Evolutionary conservation across 2,113 vertebrate species (phyloP).

Genomic region (Cavia aperea): DNA sequence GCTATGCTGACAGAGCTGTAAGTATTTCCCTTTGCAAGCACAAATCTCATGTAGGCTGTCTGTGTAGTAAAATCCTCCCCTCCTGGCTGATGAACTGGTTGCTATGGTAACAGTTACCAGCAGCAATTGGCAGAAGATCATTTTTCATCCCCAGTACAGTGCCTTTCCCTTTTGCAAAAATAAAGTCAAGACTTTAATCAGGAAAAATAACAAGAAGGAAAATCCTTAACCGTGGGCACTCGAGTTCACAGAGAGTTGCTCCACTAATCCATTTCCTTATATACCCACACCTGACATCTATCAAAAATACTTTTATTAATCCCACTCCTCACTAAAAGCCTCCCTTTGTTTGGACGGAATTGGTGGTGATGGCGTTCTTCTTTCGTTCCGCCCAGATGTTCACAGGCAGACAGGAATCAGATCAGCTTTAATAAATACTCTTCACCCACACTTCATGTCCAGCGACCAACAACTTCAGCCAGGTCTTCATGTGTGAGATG

Average conservation of each 20-base stretch:
- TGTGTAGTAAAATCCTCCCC: conserved; percentile 40
- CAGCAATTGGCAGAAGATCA: conserved; percentile 48
- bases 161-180: conserved; percentile 40
- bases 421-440: neutral
- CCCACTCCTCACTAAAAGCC: neutral
- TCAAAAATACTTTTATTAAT: neutral
- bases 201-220: conserved; percentile 18
- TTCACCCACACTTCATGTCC: neutral
- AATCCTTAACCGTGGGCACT: neutral
- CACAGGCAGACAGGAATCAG: neutral
- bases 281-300: neutral
- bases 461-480: neutral
- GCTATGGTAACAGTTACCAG: conserved; percentile 49
- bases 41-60: neutral
- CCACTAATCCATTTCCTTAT: neutral
- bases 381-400: neutral
- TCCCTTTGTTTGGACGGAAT: neutral
- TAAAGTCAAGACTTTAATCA: conserved; percentile 7
- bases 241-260: neutral
- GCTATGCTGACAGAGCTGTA: neutral
- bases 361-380: neutral
- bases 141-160: conserved; percentile 17
- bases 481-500: neutral
- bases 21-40: conserved; percentile 52
- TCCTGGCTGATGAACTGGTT: conserved; percentile 43